These are phyloP conservation scores for Rhincodon typus DNA, from an alignment of 2,797 vertebrate genomes.

Conservation along the genomic window DNA sequence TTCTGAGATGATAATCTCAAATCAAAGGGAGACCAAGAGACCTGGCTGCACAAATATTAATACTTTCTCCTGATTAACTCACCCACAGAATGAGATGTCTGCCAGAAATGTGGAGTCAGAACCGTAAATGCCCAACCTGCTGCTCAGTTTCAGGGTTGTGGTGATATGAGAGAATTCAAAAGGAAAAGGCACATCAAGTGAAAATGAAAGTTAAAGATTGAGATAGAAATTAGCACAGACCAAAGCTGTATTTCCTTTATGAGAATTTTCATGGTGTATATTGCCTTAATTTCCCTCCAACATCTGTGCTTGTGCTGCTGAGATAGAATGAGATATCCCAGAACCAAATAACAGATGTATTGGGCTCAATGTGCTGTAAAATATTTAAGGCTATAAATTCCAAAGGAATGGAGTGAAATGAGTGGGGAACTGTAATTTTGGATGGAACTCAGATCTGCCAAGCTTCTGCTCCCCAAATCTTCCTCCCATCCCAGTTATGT, in stretches of 20 bases:
- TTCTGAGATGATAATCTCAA: conserved; percentile 4
- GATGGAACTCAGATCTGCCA: not conserved
- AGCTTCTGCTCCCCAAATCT: not conserved
- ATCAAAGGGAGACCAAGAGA: not conserved
- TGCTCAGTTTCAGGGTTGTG: not conserved
- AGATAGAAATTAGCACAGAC: not conserved
- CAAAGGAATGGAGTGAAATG: not conserved
- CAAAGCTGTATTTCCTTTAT: not conserved
- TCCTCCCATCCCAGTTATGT: not conserved
- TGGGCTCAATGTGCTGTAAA: not conserved
- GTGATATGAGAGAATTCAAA: not conserved
- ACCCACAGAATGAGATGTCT: not conserved
- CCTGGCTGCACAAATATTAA: not conserved
- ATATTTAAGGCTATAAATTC: not conserved
- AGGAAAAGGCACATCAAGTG: not conserved
- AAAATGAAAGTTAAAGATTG: not conserved
- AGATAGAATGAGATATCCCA: not conserved
- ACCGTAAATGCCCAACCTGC: not conserved
- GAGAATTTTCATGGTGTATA: not conserved
- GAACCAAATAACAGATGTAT: not conserved
- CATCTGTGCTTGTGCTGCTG: not conserved
- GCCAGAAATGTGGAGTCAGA: not conserved
- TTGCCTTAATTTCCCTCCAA: not conserved
- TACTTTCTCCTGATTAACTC: not conserved
- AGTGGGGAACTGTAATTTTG: not conserved